Conservation (phyloP, 2,888 invertebrate genomes). For the Parasteatoda lunata region DNA sequence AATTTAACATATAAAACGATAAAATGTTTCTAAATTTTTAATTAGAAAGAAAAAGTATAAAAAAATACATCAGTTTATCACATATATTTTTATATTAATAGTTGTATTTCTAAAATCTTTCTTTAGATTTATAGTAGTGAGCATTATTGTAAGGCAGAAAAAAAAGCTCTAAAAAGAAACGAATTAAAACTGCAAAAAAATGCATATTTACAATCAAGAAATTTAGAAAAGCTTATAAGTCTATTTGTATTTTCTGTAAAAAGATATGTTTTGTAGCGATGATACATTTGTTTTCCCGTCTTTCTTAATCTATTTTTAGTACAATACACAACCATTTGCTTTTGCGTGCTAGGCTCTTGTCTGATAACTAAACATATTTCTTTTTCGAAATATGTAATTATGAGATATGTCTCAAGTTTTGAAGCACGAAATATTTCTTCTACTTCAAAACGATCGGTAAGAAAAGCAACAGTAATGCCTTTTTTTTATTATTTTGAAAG, state of each 20-base stretch:
- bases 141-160: too few relatives aligned
- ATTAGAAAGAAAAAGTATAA: too few relatives aligned
- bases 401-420: slow-evolving; percentile 11
- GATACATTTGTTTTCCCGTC: background rate
- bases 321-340: background rate
- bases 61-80: too few relatives aligned
- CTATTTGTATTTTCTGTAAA: background rate
- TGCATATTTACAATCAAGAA: too few relatives aligned
- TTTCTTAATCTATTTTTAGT: background rate
- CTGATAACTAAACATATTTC: background rate
- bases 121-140: too few relatives aligned
- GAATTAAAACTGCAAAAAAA: too few relatives aligned
- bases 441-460: slow-evolving; percentile 25
- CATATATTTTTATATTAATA: too few relatives aligned
- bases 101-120: too few relatives aligned
- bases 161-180: too few relatives aligned
- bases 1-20: too few relatives aligned
- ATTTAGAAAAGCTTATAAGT: too few relatives aligned
- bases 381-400: slow-evolving; percentile 27
- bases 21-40: too few relatives aligned
- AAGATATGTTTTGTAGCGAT: background rate
- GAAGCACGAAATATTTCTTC: slow-evolving; percentile 18
- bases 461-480: slow-evolving; percentile 23
- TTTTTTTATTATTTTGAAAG: slow-evolving; percentile 13
- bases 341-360: background rate